Conservation (phyloP, 2,113 vertebrate species). For the Perca fluviatilis region DNA sequence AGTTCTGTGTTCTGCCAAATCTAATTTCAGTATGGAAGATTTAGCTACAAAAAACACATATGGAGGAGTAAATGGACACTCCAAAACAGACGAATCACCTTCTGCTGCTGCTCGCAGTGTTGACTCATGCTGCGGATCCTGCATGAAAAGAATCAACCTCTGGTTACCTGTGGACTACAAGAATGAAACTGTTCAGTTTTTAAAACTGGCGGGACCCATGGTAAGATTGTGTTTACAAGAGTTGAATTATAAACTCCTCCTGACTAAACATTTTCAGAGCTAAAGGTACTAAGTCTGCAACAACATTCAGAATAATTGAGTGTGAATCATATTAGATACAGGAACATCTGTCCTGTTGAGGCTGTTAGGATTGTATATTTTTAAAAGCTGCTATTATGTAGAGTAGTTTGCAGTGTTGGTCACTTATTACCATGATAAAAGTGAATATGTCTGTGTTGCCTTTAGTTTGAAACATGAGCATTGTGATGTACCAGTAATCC, state of each 20-base stretch:
- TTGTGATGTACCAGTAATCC: not conserved
- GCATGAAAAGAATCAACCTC: conserved; percentile 46
- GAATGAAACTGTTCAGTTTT: conserved; percentile 68
- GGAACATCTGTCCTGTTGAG: not conserved
- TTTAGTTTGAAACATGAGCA: not conserved
- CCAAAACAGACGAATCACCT: conserved; percentile 50
- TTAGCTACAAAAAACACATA: conserved; percentile 13
- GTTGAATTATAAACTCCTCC: not conserved
- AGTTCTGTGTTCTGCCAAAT: conserved; percentile 53
- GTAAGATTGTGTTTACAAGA: conserved; percentile 61
- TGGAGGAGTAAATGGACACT: conserved; percentile 44
- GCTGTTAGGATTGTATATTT: not conserved
- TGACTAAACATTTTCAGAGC: not conserved
- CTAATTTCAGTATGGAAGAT: conserved; percentile 62
- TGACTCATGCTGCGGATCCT: conserved; percentile 74
- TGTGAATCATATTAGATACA: not conserved
- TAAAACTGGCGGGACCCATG: conserved; percentile 79
- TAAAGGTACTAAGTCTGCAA: not conserved
- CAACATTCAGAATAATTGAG: not conserved
- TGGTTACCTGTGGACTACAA: conserved; percentile 70
- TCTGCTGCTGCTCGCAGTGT: conserved; percentile 51
- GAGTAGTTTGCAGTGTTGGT: not conserved
- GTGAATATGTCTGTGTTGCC: not conserved
- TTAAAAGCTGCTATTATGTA: not conserved
- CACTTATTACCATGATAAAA: not conserved